These are phyloP conservation scores for Poeciliopsis paucimaculata DNA, from an alignment of 2,797 vertebrate genomes.

Conservation along the genomic window DNA sequence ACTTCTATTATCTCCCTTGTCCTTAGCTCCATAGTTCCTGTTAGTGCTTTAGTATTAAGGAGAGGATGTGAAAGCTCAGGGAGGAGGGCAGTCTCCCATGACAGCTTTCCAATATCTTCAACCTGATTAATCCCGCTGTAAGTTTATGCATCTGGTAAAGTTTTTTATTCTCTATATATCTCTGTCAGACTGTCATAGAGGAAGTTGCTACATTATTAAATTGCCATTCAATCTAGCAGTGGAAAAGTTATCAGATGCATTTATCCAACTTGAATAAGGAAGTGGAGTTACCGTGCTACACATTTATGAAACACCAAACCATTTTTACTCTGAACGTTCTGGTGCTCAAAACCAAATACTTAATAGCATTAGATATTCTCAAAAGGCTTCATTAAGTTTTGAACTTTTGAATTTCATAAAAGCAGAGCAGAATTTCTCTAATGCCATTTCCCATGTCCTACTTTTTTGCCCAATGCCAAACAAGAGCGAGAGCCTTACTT, in stretches of 20 bases:
- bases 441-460: background rate
- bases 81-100: conserved; percentile 26
- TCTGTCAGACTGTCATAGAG: conserved; percentile 16
- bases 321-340: background rate
- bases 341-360: background rate
- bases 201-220: conserved; percentile 12
- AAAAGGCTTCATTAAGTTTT: background rate
- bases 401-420: background rate
- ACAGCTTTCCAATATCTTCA: conserved; percentile 59
- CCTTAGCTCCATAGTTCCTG: conserved; percentile 57
- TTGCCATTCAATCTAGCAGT: conserved; percentile 2
- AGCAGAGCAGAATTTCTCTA: background rate
- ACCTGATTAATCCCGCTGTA: conserved; percentile 37
- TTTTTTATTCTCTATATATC: conserved; percentile 31
- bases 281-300: background rate
- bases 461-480: background rate
- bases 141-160: conserved; percentile 33
- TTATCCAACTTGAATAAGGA: background rate
- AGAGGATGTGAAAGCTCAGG: conserved; percentile 31
- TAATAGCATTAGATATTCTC: background rate
- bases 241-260: background rate
- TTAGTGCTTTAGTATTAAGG: conserved; percentile 42
- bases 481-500: background rate
- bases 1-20: conserved; percentile 41
- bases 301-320: background rate